A percentile compares a stretch with the other conserved stretches of the same genome.
phyloP scores from a whole-genome alignment of 2,113 vertebrate genomes.

The Columba janthina region DNA sequence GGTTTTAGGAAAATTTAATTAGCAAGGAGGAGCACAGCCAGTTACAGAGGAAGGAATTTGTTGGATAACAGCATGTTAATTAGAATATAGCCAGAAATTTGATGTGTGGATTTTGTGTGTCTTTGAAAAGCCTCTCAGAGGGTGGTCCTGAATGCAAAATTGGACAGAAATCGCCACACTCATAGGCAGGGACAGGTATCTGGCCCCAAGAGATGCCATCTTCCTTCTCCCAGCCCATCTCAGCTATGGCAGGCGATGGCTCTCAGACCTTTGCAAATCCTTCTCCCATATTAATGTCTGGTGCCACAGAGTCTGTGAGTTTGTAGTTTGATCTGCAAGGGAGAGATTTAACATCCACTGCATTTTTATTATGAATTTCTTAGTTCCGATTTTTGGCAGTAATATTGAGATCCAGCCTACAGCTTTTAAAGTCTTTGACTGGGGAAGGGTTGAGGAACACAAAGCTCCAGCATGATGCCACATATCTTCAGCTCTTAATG shows the following conservation, averaged over 20 bases:
- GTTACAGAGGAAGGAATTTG: not conserved
- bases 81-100: not conserved
- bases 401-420: not conserved
- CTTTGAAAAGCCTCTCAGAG: not conserved
- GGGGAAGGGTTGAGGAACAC: not conserved
- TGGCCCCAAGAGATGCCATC: not conserved
- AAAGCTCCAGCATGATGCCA: not conserved
- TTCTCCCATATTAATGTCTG: not conserved
- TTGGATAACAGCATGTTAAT: not conserved
- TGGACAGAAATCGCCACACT: not conserved
- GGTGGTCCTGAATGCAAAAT: not conserved
- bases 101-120: not conserved
- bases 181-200: not conserved
- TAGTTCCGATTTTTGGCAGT: not conserved
- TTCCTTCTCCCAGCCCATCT: not conserved
- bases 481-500: not conserved
- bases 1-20: not conserved
- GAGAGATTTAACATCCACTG: not conserved
- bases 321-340: not conserved
- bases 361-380: slow-evolving; percentile 10
- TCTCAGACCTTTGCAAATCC: not conserved
- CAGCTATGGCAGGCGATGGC: not conserved
- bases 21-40: not conserved
- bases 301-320: not conserved
- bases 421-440: not conserved